phyloP scores from a whole-genome alignment of 2,797 vertebrate genomes.

The Otolemur crassicaudatus region DNA sequence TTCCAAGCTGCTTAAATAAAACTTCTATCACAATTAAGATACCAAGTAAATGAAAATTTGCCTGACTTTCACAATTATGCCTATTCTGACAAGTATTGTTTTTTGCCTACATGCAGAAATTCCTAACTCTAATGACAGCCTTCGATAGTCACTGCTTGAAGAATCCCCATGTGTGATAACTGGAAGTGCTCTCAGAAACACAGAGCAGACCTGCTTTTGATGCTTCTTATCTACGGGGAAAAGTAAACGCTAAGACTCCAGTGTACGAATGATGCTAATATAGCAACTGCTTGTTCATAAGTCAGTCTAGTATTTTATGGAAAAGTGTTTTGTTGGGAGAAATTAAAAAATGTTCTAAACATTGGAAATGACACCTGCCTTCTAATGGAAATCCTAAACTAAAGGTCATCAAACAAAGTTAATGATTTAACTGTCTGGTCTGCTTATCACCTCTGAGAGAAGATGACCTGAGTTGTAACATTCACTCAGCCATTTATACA shows the following conservation, averaged over 20 bases:
- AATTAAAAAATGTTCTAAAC: not conserved
- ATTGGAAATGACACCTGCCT: not conserved
- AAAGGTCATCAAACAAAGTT: not conserved
- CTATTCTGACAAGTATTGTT: not conserved
- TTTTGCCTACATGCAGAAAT: not conserved
- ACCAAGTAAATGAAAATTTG: not conserved
- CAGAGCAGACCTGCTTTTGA: not conserved
- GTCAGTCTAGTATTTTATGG: not conserved
- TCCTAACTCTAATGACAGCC: not conserved
- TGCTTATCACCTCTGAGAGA: not conserved
- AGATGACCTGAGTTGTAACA: not conserved
- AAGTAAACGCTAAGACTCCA: not conserved
- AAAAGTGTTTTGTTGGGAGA: not conserved
- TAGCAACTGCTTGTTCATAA: not conserved
- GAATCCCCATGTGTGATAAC: not conserved
- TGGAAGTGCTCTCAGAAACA: not conserved
- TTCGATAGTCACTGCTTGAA: not conserved
- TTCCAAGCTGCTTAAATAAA: not conserved
- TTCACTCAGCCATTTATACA: constrained; percentile 3
- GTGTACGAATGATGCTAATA: not conserved
- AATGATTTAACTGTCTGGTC: not conserved
- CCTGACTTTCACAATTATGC: not conserved
- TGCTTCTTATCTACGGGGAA: not conserved
- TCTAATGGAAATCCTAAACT: not conserved
- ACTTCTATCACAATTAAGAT: not conserved